These are phyloP conservation scores for Hirudinaria manillensis DNA, from an alignment of 2,888 invertebrate genomes.

Conservation along the genomic window DNA sequence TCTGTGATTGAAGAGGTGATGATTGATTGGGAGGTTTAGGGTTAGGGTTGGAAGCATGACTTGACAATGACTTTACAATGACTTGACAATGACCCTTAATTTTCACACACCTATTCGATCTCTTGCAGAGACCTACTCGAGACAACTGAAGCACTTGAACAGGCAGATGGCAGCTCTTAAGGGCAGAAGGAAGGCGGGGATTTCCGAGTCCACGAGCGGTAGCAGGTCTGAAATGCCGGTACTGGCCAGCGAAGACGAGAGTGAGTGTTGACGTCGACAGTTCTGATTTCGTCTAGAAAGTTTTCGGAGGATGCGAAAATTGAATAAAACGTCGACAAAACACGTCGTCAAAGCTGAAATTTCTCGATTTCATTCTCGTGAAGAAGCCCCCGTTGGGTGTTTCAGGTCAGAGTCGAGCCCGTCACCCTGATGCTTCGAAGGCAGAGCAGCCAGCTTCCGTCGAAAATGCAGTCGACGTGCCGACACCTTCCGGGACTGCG, in stretches of 20 bases:
- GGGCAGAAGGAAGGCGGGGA: background rate
- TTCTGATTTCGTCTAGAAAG: too few relatives aligned
- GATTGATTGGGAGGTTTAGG: too few relatives aligned
- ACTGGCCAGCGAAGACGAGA: background rate
- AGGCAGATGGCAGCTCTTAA: constrained; percentile 4
- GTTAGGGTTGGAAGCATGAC: too few relatives aligned
- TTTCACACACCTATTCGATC: too few relatives aligned
- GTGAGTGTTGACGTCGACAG: background rate
- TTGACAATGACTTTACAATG: background rate
- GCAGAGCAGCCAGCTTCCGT: background rate
- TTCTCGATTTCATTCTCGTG: background rate
- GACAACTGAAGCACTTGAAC: background rate
- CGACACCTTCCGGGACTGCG: background rate
- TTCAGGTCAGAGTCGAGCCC: background rate
- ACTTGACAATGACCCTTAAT: background rate
- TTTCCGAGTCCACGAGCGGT: too few relatives aligned
- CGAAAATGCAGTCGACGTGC: background rate
- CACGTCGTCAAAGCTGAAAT: too few relatives aligned
- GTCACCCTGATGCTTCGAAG: background rate
- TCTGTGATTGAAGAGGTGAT: too few relatives aligned
- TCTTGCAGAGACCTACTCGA: background rate
- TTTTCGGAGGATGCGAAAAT: background rate
- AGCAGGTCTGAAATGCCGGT: too few relatives aligned
- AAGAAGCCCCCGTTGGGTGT: background rate
- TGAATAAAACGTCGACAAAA: too few relatives aligned